Evolutionary conservation across 2,888 invertebrate species (phyloP).

Genomic region (Argyresthia albistria): DNA sequence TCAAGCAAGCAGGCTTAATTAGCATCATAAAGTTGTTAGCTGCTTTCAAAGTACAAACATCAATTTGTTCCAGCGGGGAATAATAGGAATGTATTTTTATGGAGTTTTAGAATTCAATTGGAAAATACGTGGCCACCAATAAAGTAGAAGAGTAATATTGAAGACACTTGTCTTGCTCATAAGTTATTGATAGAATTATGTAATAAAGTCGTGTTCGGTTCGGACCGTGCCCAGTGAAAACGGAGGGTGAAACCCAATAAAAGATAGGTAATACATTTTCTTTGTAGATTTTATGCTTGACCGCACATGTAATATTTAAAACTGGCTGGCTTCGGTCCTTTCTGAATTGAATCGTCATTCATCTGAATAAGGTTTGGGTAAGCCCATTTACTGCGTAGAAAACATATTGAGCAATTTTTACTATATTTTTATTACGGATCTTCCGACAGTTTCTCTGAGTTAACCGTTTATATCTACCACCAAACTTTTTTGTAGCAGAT

Average conservation of each 20-base stretch:
- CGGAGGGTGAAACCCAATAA: slow-evolving; percentile 59
- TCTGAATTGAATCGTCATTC: slow-evolving; percentile 51
- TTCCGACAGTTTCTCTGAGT: background rate
- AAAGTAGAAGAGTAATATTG: background rate
- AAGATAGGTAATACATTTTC: slow-evolving; percentile 66
- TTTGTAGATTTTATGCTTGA: slow-evolving; percentile 67
- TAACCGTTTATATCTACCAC: background rate
- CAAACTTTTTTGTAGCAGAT: background rate
- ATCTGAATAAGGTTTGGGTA: slow-evolving; percentile 40
- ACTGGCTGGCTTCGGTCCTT: slow-evolving; percentile 47
- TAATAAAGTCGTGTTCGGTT: slow-evolving; percentile 36
- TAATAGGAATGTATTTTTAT: too few relatives aligned
- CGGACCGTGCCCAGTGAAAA: slow-evolving; percentile 21
- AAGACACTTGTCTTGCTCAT: slow-evolving; percentile 2
- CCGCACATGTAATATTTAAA: slow-evolving; percentile 70
- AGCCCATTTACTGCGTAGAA: slow-evolving; percentile 26
- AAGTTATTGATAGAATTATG: slow-evolving; percentile 39
- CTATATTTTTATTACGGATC: background rate
- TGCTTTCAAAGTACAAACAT: too few relatives aligned
- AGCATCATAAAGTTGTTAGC: too few relatives aligned
- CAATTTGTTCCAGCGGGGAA: too few relatives aligned
- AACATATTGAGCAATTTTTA: background rate
- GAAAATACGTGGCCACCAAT: background rate
- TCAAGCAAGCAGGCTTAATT: background rate
- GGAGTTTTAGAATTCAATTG: background rate